Evolutionary conservation across 2,113 vertebrate species (phyloP).

Genomic region (Pundamilia nyererei): DNA sequence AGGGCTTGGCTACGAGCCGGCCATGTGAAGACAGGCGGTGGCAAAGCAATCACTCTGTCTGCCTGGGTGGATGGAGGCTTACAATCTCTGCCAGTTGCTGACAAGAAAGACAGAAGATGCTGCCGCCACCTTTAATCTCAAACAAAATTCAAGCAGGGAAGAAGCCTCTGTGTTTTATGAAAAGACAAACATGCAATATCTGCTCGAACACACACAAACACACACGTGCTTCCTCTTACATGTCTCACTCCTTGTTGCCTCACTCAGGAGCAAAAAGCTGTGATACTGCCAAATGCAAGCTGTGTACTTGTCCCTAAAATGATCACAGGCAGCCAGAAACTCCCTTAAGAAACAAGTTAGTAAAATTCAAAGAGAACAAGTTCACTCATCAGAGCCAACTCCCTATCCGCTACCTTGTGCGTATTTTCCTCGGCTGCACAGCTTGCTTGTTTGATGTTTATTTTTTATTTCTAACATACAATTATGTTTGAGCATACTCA

Average conservation of each 20-base stretch:
- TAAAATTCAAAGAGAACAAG: slow-evolving; percentile 20
- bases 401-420: background rate
- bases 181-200: background rate
- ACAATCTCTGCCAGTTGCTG: slow-evolving; percentile 23
- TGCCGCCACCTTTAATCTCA: background rate
- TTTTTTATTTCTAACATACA: slow-evolving; percentile 17
- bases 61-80: slow-evolving; percentile 10
- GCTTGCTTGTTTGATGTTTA: slow-evolving; percentile 4
- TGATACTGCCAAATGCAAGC: slow-evolving; percentile 17
- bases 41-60: slow-evolving; percentile 28
- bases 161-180: background rate
- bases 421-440: background rate
- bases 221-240: background rate
- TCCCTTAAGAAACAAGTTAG: slow-evolving; percentile 28
- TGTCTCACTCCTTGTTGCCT: slow-evolving; percentile 7
- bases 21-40: background rate
- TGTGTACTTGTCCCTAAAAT: slow-evolving; percentile 36
- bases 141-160: background rate
- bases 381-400: slow-evolving; percentile 30
- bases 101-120: slow-evolving; percentile 14
- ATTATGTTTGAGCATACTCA: slow-evolving; percentile 18
- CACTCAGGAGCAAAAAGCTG: background rate
- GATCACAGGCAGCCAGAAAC: slow-evolving; percentile 29
- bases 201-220: background rate
- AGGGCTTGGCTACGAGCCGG: slow-evolving; percentile 5